Base-by-base conservation (phyloP, 2,797 vertebrate genomes). In the Parauchenoglanis ngamensis region DNA sequence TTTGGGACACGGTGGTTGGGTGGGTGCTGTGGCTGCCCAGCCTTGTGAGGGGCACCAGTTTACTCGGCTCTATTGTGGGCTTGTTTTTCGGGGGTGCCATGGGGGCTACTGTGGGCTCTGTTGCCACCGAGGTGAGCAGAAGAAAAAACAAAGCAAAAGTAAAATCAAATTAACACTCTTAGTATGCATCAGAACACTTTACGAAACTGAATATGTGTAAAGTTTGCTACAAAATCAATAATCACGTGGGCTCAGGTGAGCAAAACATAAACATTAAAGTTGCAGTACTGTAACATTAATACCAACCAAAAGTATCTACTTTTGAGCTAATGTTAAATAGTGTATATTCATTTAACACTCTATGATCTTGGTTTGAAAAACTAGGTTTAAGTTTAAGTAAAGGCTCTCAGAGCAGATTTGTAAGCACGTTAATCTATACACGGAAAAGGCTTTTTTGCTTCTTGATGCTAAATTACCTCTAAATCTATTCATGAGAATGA, bases 61-160 rank as follows among this genome's bases (percentile, higher is more conserved):
- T 96, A 87, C 87, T 96, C 15, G 95, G 95, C 15, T 88, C 95
- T 0, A 76, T 96, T 86, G 91, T 96, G 0, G 92, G 95, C 52
- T 87, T 96, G 90, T 95, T 96, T 0, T 46, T 92, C 1, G 96
- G 95, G 21, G 93, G 94, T 6, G 90, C 92, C 86, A 65, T 96
- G 84, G 96, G 95, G 3, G 94, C 95, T 89, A 93, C 95, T 0
- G 94, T 96, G 83, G 95, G 95, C 0, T 96, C 95, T 0, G 94
- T 96, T 86, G 95, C 94, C 5, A 96, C 94, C 0, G 96, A 96
- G 88, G 92, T 96, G 90, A 90, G 91, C n/a, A 94, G 93, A 85
- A 94, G 89, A 77, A 88, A 90, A 84, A 54, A 85, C 49, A 80
- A 86, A 65, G 28, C 56, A 23, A 89, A 90, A 70, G 63, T 63